Evolutionary conservation across 2,113 vertebrate species (phyloP).

Genomic region (Boleophthalmus pectinirostris): DNA sequence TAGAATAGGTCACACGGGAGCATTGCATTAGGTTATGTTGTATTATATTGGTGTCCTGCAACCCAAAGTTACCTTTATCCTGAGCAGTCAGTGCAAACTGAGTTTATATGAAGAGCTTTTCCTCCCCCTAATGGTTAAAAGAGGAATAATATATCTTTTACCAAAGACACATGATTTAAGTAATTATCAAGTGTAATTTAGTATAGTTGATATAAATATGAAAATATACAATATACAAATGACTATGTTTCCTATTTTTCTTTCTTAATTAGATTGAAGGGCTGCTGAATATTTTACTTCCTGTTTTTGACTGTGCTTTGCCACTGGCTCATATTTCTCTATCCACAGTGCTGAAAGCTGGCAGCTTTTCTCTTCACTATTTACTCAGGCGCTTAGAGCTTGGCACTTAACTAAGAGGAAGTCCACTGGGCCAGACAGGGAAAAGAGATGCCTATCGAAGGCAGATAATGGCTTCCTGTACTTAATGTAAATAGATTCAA

Average conservation of each 20-base stretch:
- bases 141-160: slow-evolving; percentile 2
- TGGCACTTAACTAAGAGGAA: slow-evolving; percentile 70
- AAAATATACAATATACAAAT: not conserved
- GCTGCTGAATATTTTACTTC: slow-evolving; percentile 1
- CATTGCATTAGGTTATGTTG: not conserved
- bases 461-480: slow-evolving; percentile 47
- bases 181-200: not conserved
- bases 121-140: slow-evolving; percentile 64
- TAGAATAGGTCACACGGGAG: not conserved
- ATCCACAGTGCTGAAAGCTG: slow-evolving; percentile 41
- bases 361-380: slow-evolving; percentile 43
- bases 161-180: not conserved
- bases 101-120: slow-evolving; percentile 33
- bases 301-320: slow-evolving; percentile 30
- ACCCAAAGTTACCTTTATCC: not conserved
- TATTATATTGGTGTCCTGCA: not conserved
- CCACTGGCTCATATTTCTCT: slow-evolving; percentile 22
- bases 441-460: slow-evolving; percentile 67
- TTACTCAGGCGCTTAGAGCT: slow-evolving; percentile 44
- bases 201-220: not conserved
- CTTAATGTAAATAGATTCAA: slow-evolving; percentile 15
- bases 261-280: not conserved
- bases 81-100: not conserved
- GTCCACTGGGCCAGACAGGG: slow-evolving; percentile 40
- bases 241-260: not conserved